phyloP scores from a whole-genome alignment of 2,888 invertebrate genomes.

The Drosophila mayaguana region DNA sequence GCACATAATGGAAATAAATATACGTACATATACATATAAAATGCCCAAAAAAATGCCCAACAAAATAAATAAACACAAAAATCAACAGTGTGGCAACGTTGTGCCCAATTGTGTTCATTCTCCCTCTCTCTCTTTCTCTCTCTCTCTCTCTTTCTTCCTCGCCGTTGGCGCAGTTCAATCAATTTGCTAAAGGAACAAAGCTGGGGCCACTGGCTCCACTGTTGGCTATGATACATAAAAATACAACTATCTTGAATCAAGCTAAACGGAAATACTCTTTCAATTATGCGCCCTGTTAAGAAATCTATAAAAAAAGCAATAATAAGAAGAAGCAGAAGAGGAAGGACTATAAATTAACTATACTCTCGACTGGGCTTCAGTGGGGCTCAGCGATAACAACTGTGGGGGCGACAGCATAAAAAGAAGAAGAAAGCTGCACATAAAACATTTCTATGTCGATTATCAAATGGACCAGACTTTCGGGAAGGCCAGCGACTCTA shows the following conservation, averaged over 20 bases:
- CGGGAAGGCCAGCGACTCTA: not conserved
- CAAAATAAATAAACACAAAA: slow-evolving; percentile 56
- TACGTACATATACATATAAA: slow-evolving; percentile 9
- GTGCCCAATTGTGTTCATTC: slow-evolving; percentile 39
- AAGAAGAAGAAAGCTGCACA: not conserved
- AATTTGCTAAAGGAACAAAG: slow-evolving; percentile 46
- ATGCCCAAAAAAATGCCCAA: not conserved
- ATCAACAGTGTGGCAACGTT: slow-evolving; percentile 63
- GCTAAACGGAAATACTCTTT: slow-evolving; percentile 23
- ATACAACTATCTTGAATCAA: slow-evolving; percentile 9
- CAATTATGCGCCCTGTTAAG: slow-evolving; percentile 2
- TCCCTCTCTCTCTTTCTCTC: not conserved
- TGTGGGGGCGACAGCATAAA: not conserved
- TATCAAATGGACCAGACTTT: not conserved
- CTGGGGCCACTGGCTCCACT: slow-evolving; percentile 2
- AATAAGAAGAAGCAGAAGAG: not conserved
- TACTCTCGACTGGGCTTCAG: slow-evolving; percentile 1
- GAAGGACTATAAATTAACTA: not conserved
- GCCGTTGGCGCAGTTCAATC: slow-evolving; percentile 42
- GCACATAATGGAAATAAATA: slow-evolving; percentile 52
- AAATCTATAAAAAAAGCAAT: not conserved
- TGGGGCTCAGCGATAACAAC: slow-evolving; percentile 7
- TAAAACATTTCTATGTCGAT: slow-evolving; percentile 7
- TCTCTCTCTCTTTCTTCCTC: not conserved
- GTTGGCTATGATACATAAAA: slow-evolving; percentile 5